Percentiles rank a stretch among this genome's conserved stretches.
Evolutionary conservation across 64 coral and sea anemone species (phyloP).

Genomic region (Stylophora pistillata): DNA sequence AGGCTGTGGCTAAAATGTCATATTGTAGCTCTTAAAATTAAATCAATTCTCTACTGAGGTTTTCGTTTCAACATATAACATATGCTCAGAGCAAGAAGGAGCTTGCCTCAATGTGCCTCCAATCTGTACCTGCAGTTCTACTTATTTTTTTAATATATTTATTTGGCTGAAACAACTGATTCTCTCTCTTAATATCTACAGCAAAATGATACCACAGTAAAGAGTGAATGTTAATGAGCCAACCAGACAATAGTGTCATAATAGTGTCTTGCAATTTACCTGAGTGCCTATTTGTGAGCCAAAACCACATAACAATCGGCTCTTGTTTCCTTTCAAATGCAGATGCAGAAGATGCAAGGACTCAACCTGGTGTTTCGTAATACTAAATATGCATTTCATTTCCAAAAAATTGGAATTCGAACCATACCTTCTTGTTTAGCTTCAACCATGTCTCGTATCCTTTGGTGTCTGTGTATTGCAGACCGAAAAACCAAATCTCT

Average conservation of each 20-base stretch:
- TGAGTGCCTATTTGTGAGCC: background rate
- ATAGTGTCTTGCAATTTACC: background rate
- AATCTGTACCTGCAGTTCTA: background rate
- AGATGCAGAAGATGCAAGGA: background rate
- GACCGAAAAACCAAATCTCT: constrained; percentile 96
- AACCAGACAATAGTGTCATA: background rate
- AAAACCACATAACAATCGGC: background rate
- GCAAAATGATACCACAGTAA: background rate
- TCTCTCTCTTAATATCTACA: background rate
- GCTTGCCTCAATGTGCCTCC: no score
- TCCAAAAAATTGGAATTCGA: background rate
- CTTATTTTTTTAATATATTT: background rate
- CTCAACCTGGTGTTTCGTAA: background rate
- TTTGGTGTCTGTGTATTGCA: constrained; percentile 85
- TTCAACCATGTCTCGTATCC: constrained; percentile 83
- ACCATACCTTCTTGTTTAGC: constrained; percentile 89
- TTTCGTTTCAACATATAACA: no score
- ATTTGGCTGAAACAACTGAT: background rate
- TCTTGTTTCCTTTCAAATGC: background rate
- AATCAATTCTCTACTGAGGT: background rate
- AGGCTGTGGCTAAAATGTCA: no score
- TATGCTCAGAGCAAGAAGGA: no score
- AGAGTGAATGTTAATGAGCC: background rate
- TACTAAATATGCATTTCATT: background rate
- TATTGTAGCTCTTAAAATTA: no score